These are phyloP conservation scores for Zaprionus ghesquierei DNA, from an alignment of 1,140 invertebrate genomes.

Conservation along the genomic window DNA sequence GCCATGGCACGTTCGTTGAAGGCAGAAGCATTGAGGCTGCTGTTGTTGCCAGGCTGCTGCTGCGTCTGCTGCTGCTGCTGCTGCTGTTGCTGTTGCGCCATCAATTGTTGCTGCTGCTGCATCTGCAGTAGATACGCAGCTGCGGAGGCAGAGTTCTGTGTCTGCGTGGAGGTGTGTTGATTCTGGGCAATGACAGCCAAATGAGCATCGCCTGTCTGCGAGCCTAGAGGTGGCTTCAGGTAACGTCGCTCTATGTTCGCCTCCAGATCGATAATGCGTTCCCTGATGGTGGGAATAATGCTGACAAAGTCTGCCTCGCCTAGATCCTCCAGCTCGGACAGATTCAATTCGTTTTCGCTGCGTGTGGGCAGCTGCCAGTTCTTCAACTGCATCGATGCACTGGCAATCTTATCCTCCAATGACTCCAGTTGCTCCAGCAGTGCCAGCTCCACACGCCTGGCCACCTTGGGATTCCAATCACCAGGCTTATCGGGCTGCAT, in stretches of 20 bases:
- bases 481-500: conserved; percentile 86
- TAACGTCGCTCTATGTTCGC: conserved; percentile 96
- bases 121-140: conserved; percentile 71
- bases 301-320: conserved; percentile 77
- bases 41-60: conserved; percentile 42
- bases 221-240: conserved; percentile 95
- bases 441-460: conserved; percentile 90
- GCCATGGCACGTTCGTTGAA: conserved; percentile 79
- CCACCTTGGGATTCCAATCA: conserved; percentile 89
- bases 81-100: conserved; percentile 50
- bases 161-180: conserved; percentile 72
- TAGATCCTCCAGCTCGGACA: conserved; percentile 84
- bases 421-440: conserved; percentile 94
- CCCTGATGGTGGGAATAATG: conserved; percentile 87
- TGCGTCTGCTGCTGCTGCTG: conserved; percentile 53
- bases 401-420: conserved; percentile 95
- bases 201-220: conserved; percentile 82
- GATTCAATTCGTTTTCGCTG: conserved; percentile 84
- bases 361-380: conserved; percentile 91
- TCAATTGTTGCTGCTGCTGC: conserved; percentile 67
- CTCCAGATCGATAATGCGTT: conserved; percentile 92
- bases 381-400: conserved; percentile 96
- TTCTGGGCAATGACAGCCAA: conserved; percentile 81
- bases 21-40: conserved; percentile 62
- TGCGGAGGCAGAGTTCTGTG: conserved; percentile 75